These are phyloP conservation scores for Aphidoletes aphidimyza DNA, from an alignment of 2,888 invertebrate genomes.

Conservation along the genomic window DNA sequence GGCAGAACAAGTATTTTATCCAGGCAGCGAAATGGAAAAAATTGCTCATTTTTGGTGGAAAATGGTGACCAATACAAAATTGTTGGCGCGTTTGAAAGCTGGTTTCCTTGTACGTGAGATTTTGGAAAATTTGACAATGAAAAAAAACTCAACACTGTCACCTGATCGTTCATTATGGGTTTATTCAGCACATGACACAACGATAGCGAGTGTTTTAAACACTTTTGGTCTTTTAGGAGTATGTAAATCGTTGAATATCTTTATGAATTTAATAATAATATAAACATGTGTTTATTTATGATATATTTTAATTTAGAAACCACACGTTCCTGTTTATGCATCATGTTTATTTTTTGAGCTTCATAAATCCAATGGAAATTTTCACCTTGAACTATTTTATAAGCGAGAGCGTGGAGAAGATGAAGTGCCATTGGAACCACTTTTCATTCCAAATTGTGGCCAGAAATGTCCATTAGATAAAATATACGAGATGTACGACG, in stretches of 20 bases:
- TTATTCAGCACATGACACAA: slow-evolving; percentile 86
- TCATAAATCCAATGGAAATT: not conserved
- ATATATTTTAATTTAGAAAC: no score
- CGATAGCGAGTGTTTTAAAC: slow-evolving; percentile 79
- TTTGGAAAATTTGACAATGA: slow-evolving; percentile 71
- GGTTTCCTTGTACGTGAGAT: slow-evolving; percentile 79
- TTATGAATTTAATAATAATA: no score
- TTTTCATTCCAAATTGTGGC: slow-evolving; percentile 75
- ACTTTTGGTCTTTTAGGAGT: no score
- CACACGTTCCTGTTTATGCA: not conserved
- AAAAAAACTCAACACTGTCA: slow-evolving; percentile 64
- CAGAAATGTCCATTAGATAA: slow-evolving; percentile 72
- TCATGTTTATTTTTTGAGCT: not conserved
- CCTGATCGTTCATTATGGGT: slow-evolving; percentile 73
- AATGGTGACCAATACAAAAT: not conserved
- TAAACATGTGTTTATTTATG: no score
- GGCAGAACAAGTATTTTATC: not conserved
- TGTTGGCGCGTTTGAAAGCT: slow-evolving; percentile 70
- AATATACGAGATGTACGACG: slow-evolving; percentile 71
- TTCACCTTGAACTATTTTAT: not conserved
- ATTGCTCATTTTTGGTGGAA: not conserved
- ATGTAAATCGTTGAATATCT: no score
- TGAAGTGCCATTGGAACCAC: slow-evolving; percentile 65
- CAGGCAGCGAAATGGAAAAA: not conserved
- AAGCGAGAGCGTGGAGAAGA: not conserved